Evolutionary conservation across 1,140 invertebrate species (phyloP).

Genomic region (Cyphomyrmex costatus): DNA sequence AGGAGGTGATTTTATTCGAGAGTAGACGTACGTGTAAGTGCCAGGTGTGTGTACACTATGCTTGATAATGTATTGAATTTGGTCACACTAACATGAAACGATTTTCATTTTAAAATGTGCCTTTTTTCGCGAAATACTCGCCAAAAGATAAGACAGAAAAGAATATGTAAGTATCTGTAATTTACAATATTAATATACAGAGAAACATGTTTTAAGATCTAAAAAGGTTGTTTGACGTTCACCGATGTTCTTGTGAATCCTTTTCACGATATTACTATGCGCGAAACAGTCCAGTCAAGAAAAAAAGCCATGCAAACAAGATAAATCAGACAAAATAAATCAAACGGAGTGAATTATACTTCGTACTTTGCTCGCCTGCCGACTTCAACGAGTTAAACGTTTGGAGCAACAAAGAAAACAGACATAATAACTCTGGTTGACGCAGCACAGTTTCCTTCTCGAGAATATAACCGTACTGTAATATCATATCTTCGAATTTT

Average conservation of each 20-base stretch:
- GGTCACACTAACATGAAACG: conserved; percentile 1
- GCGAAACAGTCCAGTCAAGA: background rate
- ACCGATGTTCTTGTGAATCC: conserved; percentile 17
- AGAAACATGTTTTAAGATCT: conserved; percentile 11
- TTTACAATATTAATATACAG: conserved; percentile 49
- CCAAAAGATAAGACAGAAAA: background rate
- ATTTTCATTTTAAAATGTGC: conserved; percentile 21
- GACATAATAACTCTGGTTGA: conserved; percentile 64
- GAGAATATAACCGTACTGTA: conserved; percentile 47
- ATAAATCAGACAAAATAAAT: conserved; percentile 72
- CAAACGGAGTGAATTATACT: conserved; percentile 71
- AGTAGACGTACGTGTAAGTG: conserved; percentile 20
- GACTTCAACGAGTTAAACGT: conserved; percentile 54
- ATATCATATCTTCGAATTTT: conserved; percentile 52
- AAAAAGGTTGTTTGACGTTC: conserved; percentile 38
- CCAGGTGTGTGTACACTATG: background rate
- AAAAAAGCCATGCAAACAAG: conserved; percentile 66
- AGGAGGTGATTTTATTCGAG: conserved; percentile 37
- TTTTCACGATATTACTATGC: conserved; percentile 55
- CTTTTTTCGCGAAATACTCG: conserved; percentile 1
- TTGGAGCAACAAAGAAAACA: conserved; percentile 57
- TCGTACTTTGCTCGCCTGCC: conserved; percentile 61
- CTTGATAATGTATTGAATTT: conserved; percentile 33
- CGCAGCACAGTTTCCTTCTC: conserved; percentile 60
- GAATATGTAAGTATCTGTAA: background rate